phyloP scores from a whole-genome alignment of 2,888 invertebrate species.

The Orthosia cruda region DNA sequence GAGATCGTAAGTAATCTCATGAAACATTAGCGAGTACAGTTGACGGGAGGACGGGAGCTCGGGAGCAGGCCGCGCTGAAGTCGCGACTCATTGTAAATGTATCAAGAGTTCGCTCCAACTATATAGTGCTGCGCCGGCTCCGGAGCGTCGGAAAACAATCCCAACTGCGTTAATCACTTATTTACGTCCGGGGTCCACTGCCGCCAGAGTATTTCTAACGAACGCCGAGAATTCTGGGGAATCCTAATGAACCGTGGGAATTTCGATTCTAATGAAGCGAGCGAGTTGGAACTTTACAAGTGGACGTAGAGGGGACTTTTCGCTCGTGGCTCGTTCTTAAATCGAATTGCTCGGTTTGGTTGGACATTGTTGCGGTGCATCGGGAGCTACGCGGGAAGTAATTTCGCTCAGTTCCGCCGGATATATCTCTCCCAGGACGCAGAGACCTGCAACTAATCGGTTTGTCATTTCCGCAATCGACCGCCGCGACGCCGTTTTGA shows the following conservation, averaged over 20 bases:
- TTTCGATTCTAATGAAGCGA: constrained; percentile 89
- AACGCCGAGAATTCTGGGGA: constrained; percentile 88
- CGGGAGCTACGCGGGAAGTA: constrained; percentile 84
- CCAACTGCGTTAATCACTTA: constrained; percentile 91
- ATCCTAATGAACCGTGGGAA: constrained; percentile 91
- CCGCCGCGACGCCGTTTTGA: constrained; percentile 82
- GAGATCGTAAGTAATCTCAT: constrained; percentile 78
- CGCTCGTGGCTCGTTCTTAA: constrained; percentile 77
- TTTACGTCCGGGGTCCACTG: constrained; percentile 89
- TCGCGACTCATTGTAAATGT: constrained; percentile 88
- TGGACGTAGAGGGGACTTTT: constrained; percentile 74
- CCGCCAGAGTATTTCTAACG: constrained; percentile 89
- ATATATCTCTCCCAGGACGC: constrained; percentile 86
- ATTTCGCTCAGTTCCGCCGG: constrained; percentile 88
- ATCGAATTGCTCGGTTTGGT: constrained; percentile 81
- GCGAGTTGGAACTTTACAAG: constrained; percentile 76
- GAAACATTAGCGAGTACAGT: constrained; percentile 80
- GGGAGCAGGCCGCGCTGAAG: constrained; percentile 47
- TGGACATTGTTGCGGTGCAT: constrained; percentile 85
- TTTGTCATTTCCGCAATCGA: constrained; percentile 90
- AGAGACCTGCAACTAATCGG: constrained; percentile 89
- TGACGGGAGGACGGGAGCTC: constrained; percentile 49
- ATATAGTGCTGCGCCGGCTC: constrained; percentile 77
- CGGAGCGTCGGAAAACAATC: constrained; percentile 88
- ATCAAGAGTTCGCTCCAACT: constrained; percentile 85